These are phyloP conservation scores for Bovichtus variegatus DNA, from an alignment of 2,797 vertebrate genomes.

Conservation along the genomic window DNA sequence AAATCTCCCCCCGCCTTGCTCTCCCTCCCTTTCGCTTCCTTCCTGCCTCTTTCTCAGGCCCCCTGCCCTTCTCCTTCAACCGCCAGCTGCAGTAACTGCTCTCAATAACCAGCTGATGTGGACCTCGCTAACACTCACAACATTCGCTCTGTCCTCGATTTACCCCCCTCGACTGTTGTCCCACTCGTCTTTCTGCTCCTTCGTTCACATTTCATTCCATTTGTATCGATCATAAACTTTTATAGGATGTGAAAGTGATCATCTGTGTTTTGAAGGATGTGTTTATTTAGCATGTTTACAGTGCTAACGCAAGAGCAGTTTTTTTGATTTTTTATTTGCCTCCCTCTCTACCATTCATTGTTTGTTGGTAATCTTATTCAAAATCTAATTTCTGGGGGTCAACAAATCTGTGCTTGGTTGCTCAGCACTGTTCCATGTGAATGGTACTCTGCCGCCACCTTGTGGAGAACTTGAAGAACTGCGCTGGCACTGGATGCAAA, in stretches of 20 bases:
- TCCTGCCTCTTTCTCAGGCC: slow-evolving; percentile 63
- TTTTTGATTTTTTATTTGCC: slow-evolving; percentile 48
- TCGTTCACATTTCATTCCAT: slow-evolving; percentile 20
- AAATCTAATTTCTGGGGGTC: background rate
- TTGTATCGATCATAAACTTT: slow-evolving; percentile 1
- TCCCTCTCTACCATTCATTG: slow-evolving; percentile 60
- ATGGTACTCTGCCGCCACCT: slow-evolving; percentile 59
- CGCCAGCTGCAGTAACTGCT: slow-evolving; percentile 69
- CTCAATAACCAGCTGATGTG: slow-evolving; percentile 41
- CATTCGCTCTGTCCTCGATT: slow-evolving; percentile 58
- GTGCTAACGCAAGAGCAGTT: slow-evolving; percentile 12
- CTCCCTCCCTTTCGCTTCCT: slow-evolving; percentile 49
- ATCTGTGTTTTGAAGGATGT: slow-evolving; percentile 14
- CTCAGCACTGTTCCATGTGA: background rate
- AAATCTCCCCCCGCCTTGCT: slow-evolving; percentile 21
- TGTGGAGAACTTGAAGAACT: slow-evolving; percentile 45
- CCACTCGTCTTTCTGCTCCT: slow-evolving; percentile 32
- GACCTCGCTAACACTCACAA: slow-evolving; percentile 67
- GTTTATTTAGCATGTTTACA: slow-evolving; percentile 46
- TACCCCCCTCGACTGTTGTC: slow-evolving; percentile 59
- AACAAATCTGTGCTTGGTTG: background rate
- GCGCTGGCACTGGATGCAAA: slow-evolving; percentile 34
- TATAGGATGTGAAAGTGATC: slow-evolving; percentile 19
- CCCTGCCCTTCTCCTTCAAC: slow-evolving; percentile 38
- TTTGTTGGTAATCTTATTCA: background rate